Evolutionary conservation across 64 coral and sea anemone species (phyloP).

Genomic region (Montipora foliosa): DNA sequence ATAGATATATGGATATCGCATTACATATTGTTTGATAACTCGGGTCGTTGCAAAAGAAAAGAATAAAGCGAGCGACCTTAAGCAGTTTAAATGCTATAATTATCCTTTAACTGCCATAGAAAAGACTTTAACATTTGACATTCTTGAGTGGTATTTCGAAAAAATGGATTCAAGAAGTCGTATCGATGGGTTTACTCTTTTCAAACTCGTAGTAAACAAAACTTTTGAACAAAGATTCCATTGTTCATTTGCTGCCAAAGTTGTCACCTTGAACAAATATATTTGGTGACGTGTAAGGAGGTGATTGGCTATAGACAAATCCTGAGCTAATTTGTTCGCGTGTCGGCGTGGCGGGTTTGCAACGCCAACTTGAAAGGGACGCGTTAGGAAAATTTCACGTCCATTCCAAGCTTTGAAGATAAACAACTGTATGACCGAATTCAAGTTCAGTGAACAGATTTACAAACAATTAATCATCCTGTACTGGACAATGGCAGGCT

Average conservation of each 20-base stretch:
- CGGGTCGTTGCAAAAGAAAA: neutral
- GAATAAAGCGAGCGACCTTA: neutral
- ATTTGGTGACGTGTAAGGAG: slow-evolving; percentile 10
- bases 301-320: slow-evolving; percentile 12
- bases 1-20: neutral
- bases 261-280: slow-evolving; percentile 19
- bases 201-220: slow-evolving; percentile 16
- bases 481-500: neutral
- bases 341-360: slow-evolving; percentile 48
- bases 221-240: slow-evolving; percentile 24
- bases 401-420: neutral
- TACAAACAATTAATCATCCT: neutral
- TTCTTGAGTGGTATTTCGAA: neutral
- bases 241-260: slow-evolving; percentile 18
- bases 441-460: neutral
- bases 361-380: slow-evolving; percentile 28
- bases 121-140: neutral
- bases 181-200: neutral
- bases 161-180: neutral
- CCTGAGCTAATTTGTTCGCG: slow-evolving; percentile 49
- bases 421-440: slow-evolving; percentile 19
- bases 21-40: neutral
- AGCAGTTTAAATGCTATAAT: neutral
- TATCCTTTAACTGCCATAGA: neutral
- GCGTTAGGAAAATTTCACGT: neutral